These are phyloP conservation scores for Guaruba guarouba DNA, from an alignment of 2,113 vertebrate species.

Conservation along the genomic window DNA sequence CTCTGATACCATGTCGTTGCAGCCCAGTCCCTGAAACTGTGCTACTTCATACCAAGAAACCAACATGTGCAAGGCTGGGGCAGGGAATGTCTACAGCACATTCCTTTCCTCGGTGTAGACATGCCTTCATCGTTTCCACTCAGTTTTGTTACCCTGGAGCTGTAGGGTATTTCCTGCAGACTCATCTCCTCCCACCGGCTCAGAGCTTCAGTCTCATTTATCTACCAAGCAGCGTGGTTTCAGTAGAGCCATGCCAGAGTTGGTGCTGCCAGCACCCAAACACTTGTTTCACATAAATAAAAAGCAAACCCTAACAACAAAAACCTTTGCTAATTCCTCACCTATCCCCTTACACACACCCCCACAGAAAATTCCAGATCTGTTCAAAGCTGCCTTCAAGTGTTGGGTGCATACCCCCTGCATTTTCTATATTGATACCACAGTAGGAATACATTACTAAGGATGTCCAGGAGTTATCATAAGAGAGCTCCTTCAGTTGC, in stretches of 20 bases:
- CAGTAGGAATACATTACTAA: background rate
- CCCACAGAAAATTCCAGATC: background rate
- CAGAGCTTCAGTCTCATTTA: background rate
- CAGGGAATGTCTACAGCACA: background rate
- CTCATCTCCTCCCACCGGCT: background rate
- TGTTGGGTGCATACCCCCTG: background rate
- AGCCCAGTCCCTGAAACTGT: background rate
- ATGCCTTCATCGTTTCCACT: slow-evolving; percentile 18
- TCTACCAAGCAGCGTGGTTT: background rate
- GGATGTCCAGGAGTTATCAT: background rate
- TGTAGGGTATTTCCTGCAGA: slow-evolving; percentile 37
- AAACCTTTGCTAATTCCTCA: background rate
- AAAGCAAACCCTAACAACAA: background rate
- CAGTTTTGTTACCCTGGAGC: slow-evolving; percentile 39
- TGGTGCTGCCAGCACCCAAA: background rate
- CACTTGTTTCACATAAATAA: background rate
- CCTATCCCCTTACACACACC: background rate
- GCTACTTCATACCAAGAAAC: background rate
- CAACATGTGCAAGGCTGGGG: background rate
- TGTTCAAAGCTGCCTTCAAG: background rate
- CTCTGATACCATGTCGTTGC: background rate
- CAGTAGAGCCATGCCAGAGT: background rate
- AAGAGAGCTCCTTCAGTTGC: background rate
- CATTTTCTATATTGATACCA: background rate
- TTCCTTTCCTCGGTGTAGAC: background rate